Evolutionary conservation across 2,797 vertebrate species (phyloP).

Genomic region (Malacoraja senta): DNA sequence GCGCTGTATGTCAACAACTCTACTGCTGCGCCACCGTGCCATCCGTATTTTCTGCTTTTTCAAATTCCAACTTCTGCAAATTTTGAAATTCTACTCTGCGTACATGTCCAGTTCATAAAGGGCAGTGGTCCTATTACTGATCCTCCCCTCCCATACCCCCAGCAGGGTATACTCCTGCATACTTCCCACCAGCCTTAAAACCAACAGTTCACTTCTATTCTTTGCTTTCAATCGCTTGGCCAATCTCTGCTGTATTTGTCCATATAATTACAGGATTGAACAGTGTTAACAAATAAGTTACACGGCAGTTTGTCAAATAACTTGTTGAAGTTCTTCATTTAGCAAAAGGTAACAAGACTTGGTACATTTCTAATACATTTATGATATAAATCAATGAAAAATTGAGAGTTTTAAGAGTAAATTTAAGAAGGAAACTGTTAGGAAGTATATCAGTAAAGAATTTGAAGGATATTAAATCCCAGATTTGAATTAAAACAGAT

Average conservation of each 20-base stretch:
- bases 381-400: not conserved
- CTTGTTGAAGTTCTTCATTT: not conserved
- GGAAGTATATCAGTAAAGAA: not conserved
- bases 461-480: not conserved
- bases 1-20: too few species aligned
- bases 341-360: not conserved
- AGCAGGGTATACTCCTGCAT: too few species aligned
- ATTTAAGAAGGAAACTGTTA: not conserved
- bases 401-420: not conserved
- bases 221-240: not conserved
- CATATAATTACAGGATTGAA: not conserved
- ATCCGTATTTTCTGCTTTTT: not conserved
- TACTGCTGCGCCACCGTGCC: too few species aligned
- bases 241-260: not conserved
- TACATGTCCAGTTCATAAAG: not conserved
- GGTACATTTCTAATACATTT: not conserved
- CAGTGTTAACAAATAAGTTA: not conserved
- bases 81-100: not conserved
- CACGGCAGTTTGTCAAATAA: not conserved
- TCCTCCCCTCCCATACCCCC: too few species aligned
- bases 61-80: not conserved
- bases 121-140: not conserved
- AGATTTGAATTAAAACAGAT: constrained; percentile 23
- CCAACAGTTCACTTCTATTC: not conserved
- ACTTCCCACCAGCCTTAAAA: not conserved